Evolutionary conservation across 2,113 vertebrate genomes (phyloP).

Genomic region (Nibea albiflora): DNA sequence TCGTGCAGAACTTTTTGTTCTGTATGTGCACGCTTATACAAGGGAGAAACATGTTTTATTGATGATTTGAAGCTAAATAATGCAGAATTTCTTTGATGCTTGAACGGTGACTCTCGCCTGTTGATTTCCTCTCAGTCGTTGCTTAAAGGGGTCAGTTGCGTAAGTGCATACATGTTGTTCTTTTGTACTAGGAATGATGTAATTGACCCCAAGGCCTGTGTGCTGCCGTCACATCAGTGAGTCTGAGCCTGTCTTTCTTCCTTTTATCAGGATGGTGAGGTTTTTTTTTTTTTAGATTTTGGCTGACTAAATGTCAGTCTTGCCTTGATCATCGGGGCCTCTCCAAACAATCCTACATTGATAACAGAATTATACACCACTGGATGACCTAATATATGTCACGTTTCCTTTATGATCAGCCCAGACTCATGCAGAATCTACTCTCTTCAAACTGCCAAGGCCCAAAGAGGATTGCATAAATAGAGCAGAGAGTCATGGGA

Average conservation of each 20-base stretch:
- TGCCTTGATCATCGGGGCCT: background rate
- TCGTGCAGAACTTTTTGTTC: conserved; percentile 1
- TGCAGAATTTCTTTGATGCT: conserved; percentile 61
- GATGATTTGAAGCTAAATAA: conserved; percentile 71
- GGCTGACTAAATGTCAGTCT: background rate
- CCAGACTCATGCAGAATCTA: conserved; percentile 24
- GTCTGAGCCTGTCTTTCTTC: conserved; percentile 26
- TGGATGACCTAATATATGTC: conserved; percentile 6
- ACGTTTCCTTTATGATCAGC: background rate
- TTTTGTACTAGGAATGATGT: conserved; percentile 57
- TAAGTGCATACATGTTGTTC: conserved; percentile 53
- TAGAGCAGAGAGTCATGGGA: conserved; percentile 54
- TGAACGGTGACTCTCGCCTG: conserved; percentile 48
- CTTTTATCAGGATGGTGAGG: conserved; percentile 16
- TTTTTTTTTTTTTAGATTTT: conserved; percentile 1
- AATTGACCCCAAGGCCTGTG: conserved; percentile 56
- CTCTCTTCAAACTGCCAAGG: conserved; percentile 26
- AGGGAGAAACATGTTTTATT: conserved; percentile 60
- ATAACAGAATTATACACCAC: background rate
- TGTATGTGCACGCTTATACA: conserved; percentile 21
- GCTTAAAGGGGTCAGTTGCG: conserved; percentile 62
- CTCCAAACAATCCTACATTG: background rate
- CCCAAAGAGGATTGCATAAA: conserved; percentile 50
- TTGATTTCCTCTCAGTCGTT: conserved; percentile 34
- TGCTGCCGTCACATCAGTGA: conserved; percentile 39